A percentile compares a stretch with the other conserved stretches of the same genome.
Evolutionary conservation across 2,888 invertebrate genomes (phyloP).

Genomic region (Cordilura impudica): DNA sequence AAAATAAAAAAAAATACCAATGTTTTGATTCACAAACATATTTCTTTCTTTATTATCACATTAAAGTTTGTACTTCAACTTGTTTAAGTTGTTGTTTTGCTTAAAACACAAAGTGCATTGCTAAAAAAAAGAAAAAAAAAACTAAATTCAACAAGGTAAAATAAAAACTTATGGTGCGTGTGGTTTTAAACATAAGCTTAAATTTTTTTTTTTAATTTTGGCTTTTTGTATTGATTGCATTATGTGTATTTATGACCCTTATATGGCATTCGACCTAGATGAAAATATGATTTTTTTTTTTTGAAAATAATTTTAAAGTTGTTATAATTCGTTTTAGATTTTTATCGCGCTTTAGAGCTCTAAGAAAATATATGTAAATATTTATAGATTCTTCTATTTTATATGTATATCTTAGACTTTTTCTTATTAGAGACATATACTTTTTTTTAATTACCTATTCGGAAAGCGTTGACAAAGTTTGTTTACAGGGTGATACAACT

Average conservation of each 20-base stretch:
- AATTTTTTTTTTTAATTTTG: constrained; percentile 27
- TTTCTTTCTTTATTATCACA: neutral
- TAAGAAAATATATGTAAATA: too few relatives aligned
- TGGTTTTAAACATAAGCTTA: constrained; percentile 15
- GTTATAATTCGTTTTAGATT: too few relatives aligned
- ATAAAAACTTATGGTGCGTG: constrained; percentile 38
- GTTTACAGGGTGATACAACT: too few relatives aligned
- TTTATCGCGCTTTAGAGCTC: too few relatives aligned
- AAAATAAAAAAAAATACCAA: constrained; percentile 24
- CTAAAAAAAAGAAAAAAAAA: neutral
- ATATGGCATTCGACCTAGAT: neutral
- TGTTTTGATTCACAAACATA: constrained; percentile 32
- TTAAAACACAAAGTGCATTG: constrained; percentile 1
- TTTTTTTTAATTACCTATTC: too few relatives aligned
- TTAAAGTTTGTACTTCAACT: neutral
- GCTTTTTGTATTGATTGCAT: constrained; percentile 40
- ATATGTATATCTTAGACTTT: too few relatives aligned
- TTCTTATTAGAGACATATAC: too few relatives aligned
- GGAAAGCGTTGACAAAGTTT: too few relatives aligned
- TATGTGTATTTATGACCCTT: constrained; percentile 16
- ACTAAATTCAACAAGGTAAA: constrained; percentile 39
- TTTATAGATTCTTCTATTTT: too few relatives aligned
- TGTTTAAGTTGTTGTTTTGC: constrained; percentile 20
- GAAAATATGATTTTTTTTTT: too few relatives aligned
- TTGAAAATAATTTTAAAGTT: too few relatives aligned